Evolutionary conservation across 2,888 invertebrate species (phyloP).

Genomic region (Noctua comes): DNA sequence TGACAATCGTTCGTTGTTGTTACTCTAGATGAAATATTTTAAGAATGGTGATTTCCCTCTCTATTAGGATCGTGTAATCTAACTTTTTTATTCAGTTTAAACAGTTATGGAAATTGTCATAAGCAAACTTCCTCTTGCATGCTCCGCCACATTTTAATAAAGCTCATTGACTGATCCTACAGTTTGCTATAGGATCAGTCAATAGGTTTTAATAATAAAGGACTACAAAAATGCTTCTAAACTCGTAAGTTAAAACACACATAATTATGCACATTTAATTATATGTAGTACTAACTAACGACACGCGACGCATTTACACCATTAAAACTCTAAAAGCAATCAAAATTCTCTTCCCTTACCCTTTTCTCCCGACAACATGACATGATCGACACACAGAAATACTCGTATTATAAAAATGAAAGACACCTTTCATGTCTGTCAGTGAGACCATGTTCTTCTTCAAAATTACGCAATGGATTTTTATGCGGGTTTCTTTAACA

Average conservation of each 20-base stretch:
- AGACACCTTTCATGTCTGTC: not conserved
- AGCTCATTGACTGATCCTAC: not conserved
- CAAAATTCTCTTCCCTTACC: constrained; percentile 5
- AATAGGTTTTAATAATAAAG: not conserved
- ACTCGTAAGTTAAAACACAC: not conserved
- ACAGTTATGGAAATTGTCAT: not conserved
- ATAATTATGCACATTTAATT: too few relatives aligned
- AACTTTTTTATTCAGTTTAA: constrained; percentile 28
- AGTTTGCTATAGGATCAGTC: too few relatives aligned
- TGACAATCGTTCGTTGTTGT: constrained; percentile 27
- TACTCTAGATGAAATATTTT: constrained; percentile 8
- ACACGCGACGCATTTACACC: not conserved
- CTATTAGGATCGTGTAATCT: constrained; percentile 19
- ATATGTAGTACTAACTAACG: too few relatives aligned
- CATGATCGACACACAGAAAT: not conserved
- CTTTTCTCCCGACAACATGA: constrained; percentile 9
- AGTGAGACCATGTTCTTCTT: not conserved
- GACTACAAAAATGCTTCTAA: not conserved
- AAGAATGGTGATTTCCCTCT: not conserved
- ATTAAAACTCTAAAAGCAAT: constrained; percentile 30
- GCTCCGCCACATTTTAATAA: not conserved
- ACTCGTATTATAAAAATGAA: not conserved
- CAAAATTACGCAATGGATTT: not conserved
- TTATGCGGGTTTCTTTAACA: not conserved
- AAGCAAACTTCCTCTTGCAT: not conserved